Evolutionary conservation across 2,113 vertebrate species (phyloP).

Genomic region (Vidua chalybeata): DNA sequence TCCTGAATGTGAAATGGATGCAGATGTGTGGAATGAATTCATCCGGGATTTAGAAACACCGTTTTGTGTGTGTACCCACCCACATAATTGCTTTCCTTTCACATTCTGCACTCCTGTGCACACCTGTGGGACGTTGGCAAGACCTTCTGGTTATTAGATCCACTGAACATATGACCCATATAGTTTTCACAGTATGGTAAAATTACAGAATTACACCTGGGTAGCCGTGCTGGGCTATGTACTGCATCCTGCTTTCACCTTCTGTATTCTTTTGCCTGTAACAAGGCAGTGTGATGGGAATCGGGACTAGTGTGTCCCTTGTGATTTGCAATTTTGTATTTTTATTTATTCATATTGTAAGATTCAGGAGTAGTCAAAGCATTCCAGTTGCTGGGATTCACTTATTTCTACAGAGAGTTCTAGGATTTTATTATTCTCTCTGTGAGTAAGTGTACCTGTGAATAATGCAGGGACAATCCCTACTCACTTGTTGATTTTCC

Average conservation of each 20-base stretch:
- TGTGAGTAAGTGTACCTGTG: neutral
- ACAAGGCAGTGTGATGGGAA: neutral
- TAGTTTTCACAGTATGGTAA: neutral
- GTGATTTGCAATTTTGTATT: neutral
- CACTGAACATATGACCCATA: neutral
- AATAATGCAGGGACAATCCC: neutral
- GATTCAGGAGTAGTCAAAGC: neutral
- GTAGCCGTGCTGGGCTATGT: neutral
- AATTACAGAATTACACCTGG: slow-evolving; percentile 5
- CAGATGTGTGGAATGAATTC: slow-evolving; percentile 39
- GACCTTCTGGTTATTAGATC: neutral
- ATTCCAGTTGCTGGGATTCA: neutral
- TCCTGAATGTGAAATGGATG: slow-evolving; percentile 8
- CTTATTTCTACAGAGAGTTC: neutral
- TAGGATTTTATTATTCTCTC: neutral
- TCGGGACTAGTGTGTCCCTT: neutral
- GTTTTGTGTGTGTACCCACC: slow-evolving; percentile 11
- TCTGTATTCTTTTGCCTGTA: neutral
- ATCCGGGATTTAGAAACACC: slow-evolving; percentile 20
- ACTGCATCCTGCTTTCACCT: neutral
- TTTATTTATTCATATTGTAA: neutral
- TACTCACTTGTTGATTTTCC: neutral
- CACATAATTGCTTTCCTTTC: slow-evolving; percentile 51
- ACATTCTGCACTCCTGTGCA: neutral
- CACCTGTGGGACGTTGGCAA: slow-evolving; percentile 34